phyloP scores from a whole-genome alignment of 2,888 invertebrate genomes.

The Norana najaformis region DNA sequence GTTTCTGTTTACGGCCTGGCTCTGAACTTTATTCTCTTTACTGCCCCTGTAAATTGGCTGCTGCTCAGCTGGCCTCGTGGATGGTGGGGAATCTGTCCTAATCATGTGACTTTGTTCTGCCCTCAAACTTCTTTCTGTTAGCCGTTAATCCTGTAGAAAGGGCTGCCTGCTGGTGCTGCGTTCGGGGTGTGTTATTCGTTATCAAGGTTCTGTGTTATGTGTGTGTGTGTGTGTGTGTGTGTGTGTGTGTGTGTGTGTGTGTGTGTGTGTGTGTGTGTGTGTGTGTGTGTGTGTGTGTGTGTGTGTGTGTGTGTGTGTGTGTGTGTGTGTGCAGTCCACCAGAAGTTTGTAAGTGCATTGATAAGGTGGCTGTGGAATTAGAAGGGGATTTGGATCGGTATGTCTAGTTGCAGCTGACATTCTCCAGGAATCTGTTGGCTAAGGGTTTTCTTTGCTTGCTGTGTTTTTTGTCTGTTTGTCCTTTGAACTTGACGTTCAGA shows the following conservation, averaged over 20 bases:
- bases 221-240: too few species aligned
- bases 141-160: not conserved
- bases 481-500: not conserved
- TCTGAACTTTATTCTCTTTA: not conserved
- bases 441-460: not conserved
- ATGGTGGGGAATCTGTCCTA: not conserved
- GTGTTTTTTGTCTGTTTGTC: not conserved
- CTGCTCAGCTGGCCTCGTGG: not conserved
- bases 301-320: too few species aligned
- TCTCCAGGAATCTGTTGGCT: not conserved
- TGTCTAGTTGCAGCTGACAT: not conserved
- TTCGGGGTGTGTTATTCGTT: not conserved
- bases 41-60: conserved; percentile 5
- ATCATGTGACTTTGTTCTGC: not conserved
- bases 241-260: too few species aligned
- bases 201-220: not conserved
- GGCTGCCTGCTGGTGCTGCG: not conserved
- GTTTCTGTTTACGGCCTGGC: conserved; percentile 20
- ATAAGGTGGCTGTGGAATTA: not conserved
- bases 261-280: too few species aligned
- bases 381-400: not conserved
- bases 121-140: not conserved
- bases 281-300: too few species aligned
- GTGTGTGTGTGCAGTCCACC: not conserved
- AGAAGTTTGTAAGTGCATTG: conserved; percentile 13